Evolutionary conservation across 2,797 vertebrate species (phyloP).

Genomic region (Sebastes diploproa): DNA sequence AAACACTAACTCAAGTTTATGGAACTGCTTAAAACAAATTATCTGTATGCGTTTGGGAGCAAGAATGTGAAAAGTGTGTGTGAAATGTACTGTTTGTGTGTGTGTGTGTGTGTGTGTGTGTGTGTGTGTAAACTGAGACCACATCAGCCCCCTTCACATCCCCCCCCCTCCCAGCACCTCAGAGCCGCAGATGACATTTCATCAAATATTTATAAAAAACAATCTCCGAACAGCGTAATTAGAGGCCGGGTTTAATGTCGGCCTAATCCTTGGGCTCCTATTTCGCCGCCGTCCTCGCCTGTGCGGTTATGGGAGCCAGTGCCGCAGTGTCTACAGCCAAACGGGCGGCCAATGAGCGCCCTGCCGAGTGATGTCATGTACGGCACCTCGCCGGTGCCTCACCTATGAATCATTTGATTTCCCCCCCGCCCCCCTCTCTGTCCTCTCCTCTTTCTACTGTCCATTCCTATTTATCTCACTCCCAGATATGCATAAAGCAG

Average conservation of each 20-base stretch:
- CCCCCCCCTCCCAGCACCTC: slow-evolving; percentile 13
- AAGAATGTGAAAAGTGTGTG: neutral
- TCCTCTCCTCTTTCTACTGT: slow-evolving; percentile 28
- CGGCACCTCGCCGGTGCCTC: slow-evolving; percentile 29
- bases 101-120: neutral
- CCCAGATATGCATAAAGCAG: slow-evolving; percentile 32
- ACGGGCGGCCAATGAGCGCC: slow-evolving; percentile 29
- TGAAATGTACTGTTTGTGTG: neutral
- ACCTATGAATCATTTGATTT: slow-evolving; percentile 57
- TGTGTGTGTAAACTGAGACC: slow-evolving; percentile 5
- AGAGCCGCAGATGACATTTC: slow-evolving; percentile 80
- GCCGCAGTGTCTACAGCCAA: slow-evolving; percentile 55
- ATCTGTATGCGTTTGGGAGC: neutral
- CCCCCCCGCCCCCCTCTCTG: neutral
- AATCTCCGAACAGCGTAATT: slow-evolving; percentile 83
- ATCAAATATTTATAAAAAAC: slow-evolving; percentile 91
- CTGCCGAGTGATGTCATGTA: slow-evolving; percentile 45
- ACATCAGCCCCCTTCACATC: neutral
- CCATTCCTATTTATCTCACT: slow-evolving; percentile 58
- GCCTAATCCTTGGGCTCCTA: slow-evolving; percentile 66
- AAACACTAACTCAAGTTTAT: neutral
- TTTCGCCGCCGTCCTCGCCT: slow-evolving; percentile 56
- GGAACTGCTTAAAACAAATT: neutral
- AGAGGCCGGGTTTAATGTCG: slow-evolving; percentile 78
- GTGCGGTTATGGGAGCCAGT: slow-evolving; percentile 45